Base-by-base conservation (phyloP, 2,797 vertebrate genomes). In the Pangasius djambal region DNA sequence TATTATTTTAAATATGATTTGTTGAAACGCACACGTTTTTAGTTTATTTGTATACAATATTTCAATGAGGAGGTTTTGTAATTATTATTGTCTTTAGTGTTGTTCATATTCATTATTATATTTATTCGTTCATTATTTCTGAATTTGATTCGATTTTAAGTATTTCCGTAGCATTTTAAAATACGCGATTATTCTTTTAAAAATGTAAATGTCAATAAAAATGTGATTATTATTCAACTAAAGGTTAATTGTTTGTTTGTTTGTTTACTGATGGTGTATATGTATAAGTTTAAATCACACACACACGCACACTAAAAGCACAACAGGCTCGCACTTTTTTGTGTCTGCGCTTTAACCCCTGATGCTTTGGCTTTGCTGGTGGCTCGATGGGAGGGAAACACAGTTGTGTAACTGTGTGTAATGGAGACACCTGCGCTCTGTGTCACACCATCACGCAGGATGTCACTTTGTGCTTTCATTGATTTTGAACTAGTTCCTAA, bases 381-480 rank as follows among this genome's bases (percentile, higher is more conserved):
- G 28, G 28, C 63, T n/a, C 28, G 10, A 16, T 18, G 59, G 34
- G 61, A 44, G n/a, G 67, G 86, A 72, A 84, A 50, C 86, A 85
- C 83, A 69, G 72, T 88, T 86, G 89, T 85, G 89, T 92, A 89
- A 93, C 57, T 90, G 92, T 84, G 90, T 91, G 10, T 90, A 88
- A 90, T 77, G 31, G 82, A 59, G 86, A 91, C 93, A 93, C 86
- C 92, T 92, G 88, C 20, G 77, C 16, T 55, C 22, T 50, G 50
- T 16, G 20, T 57, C 50, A 55, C 50, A 1, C 13, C 48, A 2
- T 13, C 40, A 28, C 89, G 65, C 28, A 34, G 72, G 69, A 86
- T 86, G 85, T 79, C 52, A 90, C 91, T 91, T 83, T 84, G 88
- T 91, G 90, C 90, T 90, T 89, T 90, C 87, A 92, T 90, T 93